Base-by-base conservation (phyloP, 2,888 invertebrate species). In the Phytoseiulus persimilis region DNA sequence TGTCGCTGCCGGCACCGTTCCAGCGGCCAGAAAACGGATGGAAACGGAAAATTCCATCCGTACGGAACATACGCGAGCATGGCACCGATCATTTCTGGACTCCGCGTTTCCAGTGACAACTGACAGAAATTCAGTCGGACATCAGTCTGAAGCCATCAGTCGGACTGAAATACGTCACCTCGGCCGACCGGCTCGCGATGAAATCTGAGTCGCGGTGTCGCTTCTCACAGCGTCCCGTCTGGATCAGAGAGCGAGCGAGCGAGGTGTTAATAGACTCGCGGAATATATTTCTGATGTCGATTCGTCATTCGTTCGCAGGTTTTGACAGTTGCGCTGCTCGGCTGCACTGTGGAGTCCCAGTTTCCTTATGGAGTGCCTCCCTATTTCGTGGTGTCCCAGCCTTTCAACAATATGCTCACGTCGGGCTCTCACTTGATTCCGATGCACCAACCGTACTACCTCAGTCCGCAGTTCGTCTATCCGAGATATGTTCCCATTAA, bases 341-440 rank as follows among this genome's bases (percentile, higher is more conserved):
- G 32, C 33, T 3, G 87, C 45, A 14, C 39, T 6, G 87, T 45
- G 31, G 87, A 87, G 9, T 39, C 45, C 33, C n/a, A 33, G 33
- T 87, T 33, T 23, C 87, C 87, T 28, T 87, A 39, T n/a, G 32
- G 11, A 87, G 87, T 45, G 18, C 87, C 87, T 9, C 45, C 87
- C 0, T 87, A 87, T 14, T 33, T 87, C 18, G 31, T 87, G 1
- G 32, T 87, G 6, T 32, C 32, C 23, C 87, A 87, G 11, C 32
- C 5, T 23, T 33, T 9, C 45, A n/a, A 87, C 87, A 33, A 87
- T 32, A 32, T 33, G n/a, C 33, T n/a, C 33, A 32, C 87, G 39
- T 33, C 87, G 6, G 39, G 39, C 31, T 33, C 87, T 28, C 32
- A 33, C 33, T 45, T 87, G 33, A 31, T 87, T 87, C 87, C 32